Evolutionary conservation across 2,888 invertebrate genomes (phyloP), one percentile per base, ranked within the genome.

Genomic region (Aradus depressus): DNA sequence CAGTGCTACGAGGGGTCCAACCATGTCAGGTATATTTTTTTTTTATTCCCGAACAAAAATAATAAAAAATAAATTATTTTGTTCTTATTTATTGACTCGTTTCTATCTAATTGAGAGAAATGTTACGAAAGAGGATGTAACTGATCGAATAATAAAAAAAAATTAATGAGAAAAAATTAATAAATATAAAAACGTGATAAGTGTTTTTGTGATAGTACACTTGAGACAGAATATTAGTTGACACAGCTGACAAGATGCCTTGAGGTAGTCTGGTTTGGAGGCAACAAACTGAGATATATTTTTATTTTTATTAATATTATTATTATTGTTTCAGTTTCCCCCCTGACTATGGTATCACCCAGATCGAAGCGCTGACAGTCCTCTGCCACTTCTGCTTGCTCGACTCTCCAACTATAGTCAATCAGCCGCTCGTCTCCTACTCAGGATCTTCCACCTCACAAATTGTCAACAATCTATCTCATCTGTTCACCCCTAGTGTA

Each of bases 351-450:
- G 77, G 84, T 3, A 75, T 85, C 6, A 82, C 79, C 0, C 79
- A 86, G 64, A 66, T 88, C 60, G 85, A 87, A 68, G 81, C 84
- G 3, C 68, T 88, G 57, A 86, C 85, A 2, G 79, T 81, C 42
- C 68, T 88, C 26, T 80, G 84, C 60, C 88, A 88, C 66, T 87
- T 84, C 64, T 87, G 86, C 60, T 70, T 88, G 50, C 68, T 88
- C 60, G 84, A 84, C 64, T 74, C 73, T 19, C 76, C 79, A 0
- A 75, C 76, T 60, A 72, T 75, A 2, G 75, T 76, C 47, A 75
- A 73, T 59, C 75, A 75, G 60, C 72, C 74, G 5, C 68, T 72
- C 55, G 71, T 73, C 4, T 73, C 74, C 57, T 69, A 70, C 25
- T 69, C 73, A 28, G 73, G 74, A 57, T 69, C 70, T 21, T 69